Evolutionary conservation across 2,113 vertebrate species (phyloP), one percentile per base, ranked within the genome.

Genomic region (Camarhynchus parvulus): DNA sequence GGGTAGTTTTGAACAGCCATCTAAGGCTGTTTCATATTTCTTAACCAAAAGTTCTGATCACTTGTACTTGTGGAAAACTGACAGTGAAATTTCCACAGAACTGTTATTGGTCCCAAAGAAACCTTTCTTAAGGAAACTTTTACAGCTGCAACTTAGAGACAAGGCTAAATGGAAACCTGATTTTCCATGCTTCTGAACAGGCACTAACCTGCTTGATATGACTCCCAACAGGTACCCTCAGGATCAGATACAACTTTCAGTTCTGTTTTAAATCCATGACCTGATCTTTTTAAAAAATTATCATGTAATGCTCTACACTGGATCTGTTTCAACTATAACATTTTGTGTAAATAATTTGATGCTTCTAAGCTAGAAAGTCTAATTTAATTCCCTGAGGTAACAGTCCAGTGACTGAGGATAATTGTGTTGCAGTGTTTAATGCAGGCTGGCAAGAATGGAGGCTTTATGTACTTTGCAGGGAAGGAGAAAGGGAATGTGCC

Each of bases 341-440:
- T 83, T 95, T 87, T 85, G 33, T 87, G 68, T 80, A 92, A 91
- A 95, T 83, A 66, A 88, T 66, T 72, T 78, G 31, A 78, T 84
- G 89, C 67, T 89, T 83, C 39, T 89, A 75, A 94, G 64, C 42
- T 87, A 42, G 61, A 50, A 96, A 91, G 35, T 42, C 69, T 89
- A 78, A 89, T 87, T 96, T 42, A 75, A 15, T 95, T 81, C 78
- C 74, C 27, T 91, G 47, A 87, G 87, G 75, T 87, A 92, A 87
- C 83, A 92, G 83, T 72, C 11, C 73, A 56, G 47, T 62, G 79
- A 74, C 76, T 63, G 56, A 63, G 61, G 49, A 84, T 81, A 81
- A 91, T 14, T 90, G 80, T 87, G 46, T 28, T 56, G 64, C 56
- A 84, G 31, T 64, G 56, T 70, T 84, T 64, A 69, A 86, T n/a